Base-by-base conservation (phyloP, 2,113 vertebrate genomes). In the Stomatorhinus ivindoensis region DNA sequence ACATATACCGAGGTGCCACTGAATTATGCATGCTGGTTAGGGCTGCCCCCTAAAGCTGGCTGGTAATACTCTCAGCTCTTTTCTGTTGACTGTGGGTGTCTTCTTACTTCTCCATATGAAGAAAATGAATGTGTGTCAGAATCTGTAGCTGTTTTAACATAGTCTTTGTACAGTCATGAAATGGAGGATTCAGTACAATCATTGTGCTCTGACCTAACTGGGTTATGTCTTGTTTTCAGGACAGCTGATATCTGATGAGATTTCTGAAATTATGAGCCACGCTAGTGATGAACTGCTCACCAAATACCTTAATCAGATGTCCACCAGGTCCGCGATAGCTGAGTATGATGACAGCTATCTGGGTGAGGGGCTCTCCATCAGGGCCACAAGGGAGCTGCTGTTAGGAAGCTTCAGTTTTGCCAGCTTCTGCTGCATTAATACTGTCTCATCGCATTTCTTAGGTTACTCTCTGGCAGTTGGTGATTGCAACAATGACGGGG, bases 401-500 rank as follows among this genome's bases (percentile, higher is more conserved):
- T 89, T 39, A 83, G 47, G 65, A 80, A 53, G 47, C 31, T 42
- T 51, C 6, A 53, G 3, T 24, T n/a, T 73, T 82, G 48, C 48
- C 24, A 13, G 24, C 11, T 80, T 21, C 24, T 48, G n/a, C 31
- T 51, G 1, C 31, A 53, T 35, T 90, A 15, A 73, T 58, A 89
- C 46, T 80, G 17, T 42, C 65, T 69, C 7, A 1, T 65, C 86
- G 21, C 51, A 17, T 69, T 88, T 89, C 90, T 89, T 91, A 97
- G 96, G 96, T 88, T 97, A 97, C 92, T 97, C 96, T 0, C 96
- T 97, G 90, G 93, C 96, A 0, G 97, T 97, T 5, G 97, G 96
- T 90, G 96, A 97, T 92, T 97, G 97, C 92, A 97, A 91, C 17
- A 92, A 94, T 13, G 96, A 97, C 69, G 94, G 94, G 42, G 89